phyloP scores from a whole-genome alignment of 2,797 vertebrate genomes.

The Geotria australis region DNA sequence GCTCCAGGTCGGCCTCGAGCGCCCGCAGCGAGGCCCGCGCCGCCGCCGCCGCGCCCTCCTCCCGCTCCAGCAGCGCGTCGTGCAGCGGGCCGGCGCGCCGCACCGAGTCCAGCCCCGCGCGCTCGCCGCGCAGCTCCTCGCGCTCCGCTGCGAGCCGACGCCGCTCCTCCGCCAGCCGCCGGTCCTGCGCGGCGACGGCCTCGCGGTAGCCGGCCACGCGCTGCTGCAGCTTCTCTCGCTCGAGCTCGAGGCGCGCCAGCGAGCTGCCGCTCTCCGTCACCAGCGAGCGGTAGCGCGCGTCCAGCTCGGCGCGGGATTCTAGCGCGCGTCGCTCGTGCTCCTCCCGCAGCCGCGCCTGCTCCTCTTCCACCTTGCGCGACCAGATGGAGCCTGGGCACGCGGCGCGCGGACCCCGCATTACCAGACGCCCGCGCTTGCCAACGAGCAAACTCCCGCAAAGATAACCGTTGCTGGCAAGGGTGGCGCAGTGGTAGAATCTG shows the following conservation, averaged over 20 bases:
- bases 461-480: too few species aligned
- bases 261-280: slow-evolving; percentile 34
- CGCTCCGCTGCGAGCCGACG: slow-evolving; percentile 35
- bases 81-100: slow-evolving; percentile 21
- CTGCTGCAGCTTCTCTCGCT: slow-evolving; percentile 63
- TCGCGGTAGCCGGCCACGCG: slow-evolving; percentile 42
- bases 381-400: slow-evolving; percentile 59
- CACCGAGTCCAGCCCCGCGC: slow-evolving; percentile 14
- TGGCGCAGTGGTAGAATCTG: too few species aligned
- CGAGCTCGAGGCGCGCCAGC: slow-evolving; percentile 35
- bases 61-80: slow-evolving; percentile 19
- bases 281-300: slow-evolving; percentile 33
- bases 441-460: too few species aligned
- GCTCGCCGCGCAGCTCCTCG: slow-evolving; percentile 29
- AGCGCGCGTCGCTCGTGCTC: slow-evolving; percentile 22
- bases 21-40: slow-evolving; percentile 27
- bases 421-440: too few species aligned
- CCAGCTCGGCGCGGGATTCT: slow-evolving; percentile 27
- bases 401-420: too few species aligned
- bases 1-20: slow-evolving; percentile 34
- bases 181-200: slow-evolving; percentile 49
- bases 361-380: slow-evolving; percentile 56
- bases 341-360: slow-evolving; percentile 34
- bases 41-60: slow-evolving; percentile 27
- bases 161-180: slow-evolving; percentile 41